Evolutionary conservation across 2,113 vertebrate species (phyloP), one percentile per base, ranked within the genome.

Genomic region (Pseudopipra pipra): DNA sequence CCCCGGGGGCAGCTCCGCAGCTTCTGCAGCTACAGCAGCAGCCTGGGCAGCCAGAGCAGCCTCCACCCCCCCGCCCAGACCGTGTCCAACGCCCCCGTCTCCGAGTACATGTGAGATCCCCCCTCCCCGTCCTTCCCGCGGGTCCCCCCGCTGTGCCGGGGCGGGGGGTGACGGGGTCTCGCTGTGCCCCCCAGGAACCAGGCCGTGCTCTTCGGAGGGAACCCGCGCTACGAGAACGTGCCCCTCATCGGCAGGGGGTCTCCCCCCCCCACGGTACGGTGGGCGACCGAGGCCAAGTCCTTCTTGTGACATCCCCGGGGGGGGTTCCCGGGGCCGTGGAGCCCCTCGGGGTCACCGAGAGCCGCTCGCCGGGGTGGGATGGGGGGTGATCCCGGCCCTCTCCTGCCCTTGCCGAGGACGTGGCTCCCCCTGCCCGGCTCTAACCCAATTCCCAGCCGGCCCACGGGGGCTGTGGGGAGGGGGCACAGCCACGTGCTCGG

Each of bases 21-120:
- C 95, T 99, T 99, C 97, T 99, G 99, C 97, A 99, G 99, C 97
- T 99, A 99, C 97, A 99, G 99, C 98, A 99, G 99, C 93, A 99
- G 99, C 96, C 98, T 99, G 97, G 99, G 99, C 95, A 99, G 99
- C 96, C 99, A 99, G 97, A 98, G 92, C 96, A 99, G 99, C 97
- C 98, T 99, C 7, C 99, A 99, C 49, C 99, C 99, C 11, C 98
- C 98, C 0, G 71, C 98, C 0, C 99, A 98, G 39, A 96, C 99
- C 14, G 90, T 98, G 97, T 98, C 98, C 97, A 98, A 98, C 2
- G 98, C 99, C 25, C 99, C 99, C 0, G 98, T 99, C 94, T 98
- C 99, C 0, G 99, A 99, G 96, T 99, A 99, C 97, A 99, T 99
- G 99, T 99, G 97, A 92, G 99, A 28, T 27, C 7, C 35, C 23